phyloP scores from a whole-genome alignment of 2,888 invertebrate species.

The Agrilus cyanescens region DNA sequence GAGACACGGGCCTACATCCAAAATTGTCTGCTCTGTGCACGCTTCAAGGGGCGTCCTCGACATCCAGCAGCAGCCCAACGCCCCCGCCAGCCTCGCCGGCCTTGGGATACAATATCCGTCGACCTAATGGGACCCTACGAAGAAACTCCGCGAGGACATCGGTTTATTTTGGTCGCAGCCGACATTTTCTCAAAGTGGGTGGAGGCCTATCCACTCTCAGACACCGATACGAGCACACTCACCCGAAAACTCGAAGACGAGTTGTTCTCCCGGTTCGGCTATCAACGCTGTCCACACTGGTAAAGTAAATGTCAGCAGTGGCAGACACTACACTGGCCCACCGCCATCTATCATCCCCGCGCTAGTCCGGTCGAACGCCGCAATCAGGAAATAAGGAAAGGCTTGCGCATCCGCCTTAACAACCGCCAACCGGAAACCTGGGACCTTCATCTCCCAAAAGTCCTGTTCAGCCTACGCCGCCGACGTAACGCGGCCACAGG shows the following conservation, averaged over 20 bases:
- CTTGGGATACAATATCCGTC: constrained; percentile 8
- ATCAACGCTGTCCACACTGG: constrained; percentile 4
- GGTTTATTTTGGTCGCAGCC: constrained; percentile 14
- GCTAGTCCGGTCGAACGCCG: constrained; percentile 17
- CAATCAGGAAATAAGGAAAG: constrained; percentile 19
- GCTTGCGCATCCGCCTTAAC: constrained; percentile 8
- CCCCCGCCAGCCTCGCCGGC: constrained; percentile 3
- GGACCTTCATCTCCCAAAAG: constrained; percentile 1
- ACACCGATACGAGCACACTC: constrained; percentile 2
- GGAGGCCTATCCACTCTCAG: constrained; percentile 14
- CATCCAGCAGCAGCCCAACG: constrained; percentile 6
- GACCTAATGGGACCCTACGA: constrained; percentile 12
- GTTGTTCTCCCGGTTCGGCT: constrained; percentile 9
- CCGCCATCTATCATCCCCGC: constrained; percentile 16
- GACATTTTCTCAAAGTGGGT: constrained; percentile 18
- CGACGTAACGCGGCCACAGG: constrained; percentile 11
- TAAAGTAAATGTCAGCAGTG: too few relatives aligned
- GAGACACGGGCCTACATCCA: constrained; percentile 16
- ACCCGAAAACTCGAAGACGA: constrained; percentile 7
- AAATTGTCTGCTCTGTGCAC: constrained; percentile 6
- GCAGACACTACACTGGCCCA: neutral
- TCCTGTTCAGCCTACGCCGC: constrained; percentile 5
- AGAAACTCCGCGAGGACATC: constrained; percentile 5
- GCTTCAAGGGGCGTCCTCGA: constrained; percentile 6
- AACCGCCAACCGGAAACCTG: neutral